A percentile compares a stretch with the other conserved stretches of the same genome.
Conservation (phyloP, 2,797 vertebrate genomes). For the Labroides dimidiatus region DNA sequence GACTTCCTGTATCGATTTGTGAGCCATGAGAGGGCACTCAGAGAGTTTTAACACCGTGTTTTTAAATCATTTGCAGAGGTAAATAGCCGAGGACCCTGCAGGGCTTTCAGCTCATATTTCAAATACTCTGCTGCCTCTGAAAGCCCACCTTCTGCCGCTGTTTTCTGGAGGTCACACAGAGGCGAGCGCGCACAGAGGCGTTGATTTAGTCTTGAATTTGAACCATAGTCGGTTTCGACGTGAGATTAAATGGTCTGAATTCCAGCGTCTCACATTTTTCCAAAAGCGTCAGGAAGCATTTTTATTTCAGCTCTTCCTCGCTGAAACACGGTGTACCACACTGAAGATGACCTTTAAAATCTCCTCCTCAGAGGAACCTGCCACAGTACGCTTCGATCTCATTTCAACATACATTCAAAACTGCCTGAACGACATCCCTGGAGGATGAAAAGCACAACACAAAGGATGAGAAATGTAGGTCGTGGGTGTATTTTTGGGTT, state of each 20-base stretch:
- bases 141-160: slow-evolving; percentile 8
- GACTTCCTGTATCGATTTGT: background rate
- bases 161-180: slow-evolving; percentile 5
- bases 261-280: background rate
- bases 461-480: slow-evolving; percentile 1
- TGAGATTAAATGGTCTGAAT: background rate
- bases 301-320: background rate
- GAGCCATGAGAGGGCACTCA: slow-evolving; percentile 10
- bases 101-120: slow-evolving; percentile 17
- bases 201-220: slow-evolving; percentile 1
- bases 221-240: slow-evolving; percentile 3
- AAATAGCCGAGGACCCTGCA: background rate
- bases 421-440: slow-evolving; percentile 1
- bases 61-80: background rate
- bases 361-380: background rate
- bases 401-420: background rate
- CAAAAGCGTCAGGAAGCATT: slow-evolving; percentile 6
- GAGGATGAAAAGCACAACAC: background rate
- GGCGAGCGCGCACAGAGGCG: background rate
- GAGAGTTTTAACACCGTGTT: slow-evolving; percentile 12
- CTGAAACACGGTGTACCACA: background rate
- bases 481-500: background rate
- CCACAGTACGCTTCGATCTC: background rate
- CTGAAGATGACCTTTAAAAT: slow-evolving; percentile 23
- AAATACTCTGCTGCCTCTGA: slow-evolving; percentile 7